phyloP scores from a whole-genome alignment of 1,140 invertebrate genomes.

The Drosophila leontia region DNA sequence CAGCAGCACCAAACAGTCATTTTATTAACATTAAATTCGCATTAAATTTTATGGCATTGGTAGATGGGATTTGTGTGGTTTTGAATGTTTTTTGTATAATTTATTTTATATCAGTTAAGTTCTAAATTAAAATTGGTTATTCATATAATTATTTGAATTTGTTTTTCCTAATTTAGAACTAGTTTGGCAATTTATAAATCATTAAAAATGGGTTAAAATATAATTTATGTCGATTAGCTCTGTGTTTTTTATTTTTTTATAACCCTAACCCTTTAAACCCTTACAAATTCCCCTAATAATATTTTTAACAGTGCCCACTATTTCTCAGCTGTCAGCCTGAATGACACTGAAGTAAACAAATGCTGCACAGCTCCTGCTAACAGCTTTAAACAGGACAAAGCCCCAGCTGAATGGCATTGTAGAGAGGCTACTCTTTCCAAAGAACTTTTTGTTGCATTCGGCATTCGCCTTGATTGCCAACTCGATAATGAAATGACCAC shows the following conservation, averaged over 20 bases:
- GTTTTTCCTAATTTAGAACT: background rate
- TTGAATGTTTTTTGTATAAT: background rate
- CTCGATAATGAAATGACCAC: conserved; percentile 60
- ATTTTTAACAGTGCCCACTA: background rate
- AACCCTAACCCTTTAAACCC: too few relatives aligned
- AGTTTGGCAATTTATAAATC: background rate
- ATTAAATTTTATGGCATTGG: background rate
- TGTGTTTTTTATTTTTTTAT: background rate
- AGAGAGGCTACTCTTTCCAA: background rate
- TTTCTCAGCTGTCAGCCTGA: conserved; percentile 19
- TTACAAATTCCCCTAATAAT: background rate
- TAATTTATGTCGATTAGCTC: background rate
- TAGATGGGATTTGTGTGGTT: background rate
- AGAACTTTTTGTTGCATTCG: conserved; percentile 45
- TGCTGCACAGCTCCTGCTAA: conserved; percentile 47
- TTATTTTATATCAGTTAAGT: too few relatives aligned
- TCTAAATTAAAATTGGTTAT: background rate
- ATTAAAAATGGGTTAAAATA: background rate
- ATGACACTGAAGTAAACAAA: conserved; percentile 73
- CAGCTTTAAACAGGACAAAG: conserved; percentile 49
- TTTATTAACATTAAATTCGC: conserved; percentile 4
- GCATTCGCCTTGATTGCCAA: conserved; percentile 46
- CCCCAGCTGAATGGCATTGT: conserved; percentile 37
- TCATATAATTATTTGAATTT: background rate
- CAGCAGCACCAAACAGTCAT: conserved; percentile 3